Conservation (phyloP, 2,113 vertebrate species). For the Heterotis niloticus region DNA sequence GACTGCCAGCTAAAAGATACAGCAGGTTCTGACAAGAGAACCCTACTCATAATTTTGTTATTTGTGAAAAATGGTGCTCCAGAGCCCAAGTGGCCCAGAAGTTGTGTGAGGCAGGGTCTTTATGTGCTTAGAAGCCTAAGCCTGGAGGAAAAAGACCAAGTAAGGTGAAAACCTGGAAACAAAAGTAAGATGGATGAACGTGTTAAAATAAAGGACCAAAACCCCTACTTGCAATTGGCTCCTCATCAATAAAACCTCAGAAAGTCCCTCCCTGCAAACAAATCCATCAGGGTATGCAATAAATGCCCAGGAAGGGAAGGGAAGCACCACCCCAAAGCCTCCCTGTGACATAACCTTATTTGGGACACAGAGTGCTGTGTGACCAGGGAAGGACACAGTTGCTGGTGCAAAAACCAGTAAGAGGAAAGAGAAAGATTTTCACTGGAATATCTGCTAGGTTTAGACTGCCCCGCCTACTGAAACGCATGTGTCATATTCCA, state of each 20-base stretch:
- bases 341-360: conserved; percentile 53
- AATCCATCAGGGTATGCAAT: conserved; percentile 27
- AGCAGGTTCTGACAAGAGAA: too few relatives aligned
- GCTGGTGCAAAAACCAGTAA: conserved; percentile 30
- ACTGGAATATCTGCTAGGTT: conserved; percentile 2
- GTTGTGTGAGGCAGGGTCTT: too few relatives aligned
- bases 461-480: conserved; percentile 12
- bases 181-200: background rate
- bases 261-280: conserved; percentile 35
- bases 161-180: background rate
- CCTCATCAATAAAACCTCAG: conserved; percentile 35
- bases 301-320: conserved; percentile 28
- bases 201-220: background rate
- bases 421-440: conserved; percentile 29
- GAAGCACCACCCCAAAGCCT: conserved; percentile 26
- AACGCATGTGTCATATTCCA: background rate
- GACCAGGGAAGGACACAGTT: background rate
- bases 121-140: background rate
- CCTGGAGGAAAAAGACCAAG: background rate
- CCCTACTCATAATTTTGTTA: too few relatives aligned
- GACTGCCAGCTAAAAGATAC: too few relatives aligned
- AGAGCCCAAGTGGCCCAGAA: too few relatives aligned
- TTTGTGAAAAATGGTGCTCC: too few relatives aligned
- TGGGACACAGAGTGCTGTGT: conserved; percentile 38
- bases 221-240: conserved; percentile 33